These are phyloP conservation scores for Anoplopoma fimbria DNA, from an alignment of 2,113 vertebrate species.

Conservation along the genomic window DNA sequence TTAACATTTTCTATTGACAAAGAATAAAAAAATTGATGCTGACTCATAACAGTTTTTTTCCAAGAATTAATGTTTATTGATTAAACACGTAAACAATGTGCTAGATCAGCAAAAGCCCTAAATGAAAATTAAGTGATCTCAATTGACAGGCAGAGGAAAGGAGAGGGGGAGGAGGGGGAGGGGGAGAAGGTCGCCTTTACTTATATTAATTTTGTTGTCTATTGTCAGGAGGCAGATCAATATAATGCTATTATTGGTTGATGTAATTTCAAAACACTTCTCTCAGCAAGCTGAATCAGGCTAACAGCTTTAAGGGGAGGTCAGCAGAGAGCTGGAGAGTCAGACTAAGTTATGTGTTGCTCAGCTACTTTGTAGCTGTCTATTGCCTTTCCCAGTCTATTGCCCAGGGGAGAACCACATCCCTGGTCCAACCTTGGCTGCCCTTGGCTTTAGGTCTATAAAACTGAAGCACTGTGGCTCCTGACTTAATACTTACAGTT, in stretches of 20 bases:
- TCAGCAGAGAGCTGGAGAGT: slow-evolving; percentile 13
- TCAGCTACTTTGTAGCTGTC: slow-evolving; percentile 50
- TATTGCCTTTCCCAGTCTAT: not conserved
- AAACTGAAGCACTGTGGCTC: slow-evolving; percentile 41
- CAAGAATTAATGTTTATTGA: slow-evolving; percentile 23
- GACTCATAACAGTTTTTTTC: not conserved
- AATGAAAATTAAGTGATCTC: slow-evolving; percentile 41
- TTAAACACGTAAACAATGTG: slow-evolving; percentile 11
- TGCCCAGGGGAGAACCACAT: slow-evolving; percentile 13
- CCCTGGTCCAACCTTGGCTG: slow-evolving; percentile 39
- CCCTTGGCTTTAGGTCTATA: slow-evolving; percentile 57
- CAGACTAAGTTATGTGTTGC: slow-evolving; percentile 24
- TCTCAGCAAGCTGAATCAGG: slow-evolving; percentile 52
- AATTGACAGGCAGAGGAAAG: slow-evolving; percentile 17
- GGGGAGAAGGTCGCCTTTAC: not conserved
- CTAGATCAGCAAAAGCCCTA: slow-evolving; percentile 25
- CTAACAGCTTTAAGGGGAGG: slow-evolving; percentile 20
- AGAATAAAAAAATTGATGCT: slow-evolving; percentile 4
- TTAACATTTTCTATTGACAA: not conserved
- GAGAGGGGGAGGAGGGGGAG: not conserved
- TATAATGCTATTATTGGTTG: slow-evolving; percentile 44
- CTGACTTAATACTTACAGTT: slow-evolving; percentile 6
- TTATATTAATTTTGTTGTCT: slow-evolving; percentile 46
- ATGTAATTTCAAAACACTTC: slow-evolving; percentile 55
- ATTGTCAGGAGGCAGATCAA: slow-evolving; percentile 49